Percentiles rank a stretch among this genome's conserved stretches.
phyloP scores from a whole-genome alignment of 2,888 invertebrate species.

The Caenorhabditis sp. region DNA sequence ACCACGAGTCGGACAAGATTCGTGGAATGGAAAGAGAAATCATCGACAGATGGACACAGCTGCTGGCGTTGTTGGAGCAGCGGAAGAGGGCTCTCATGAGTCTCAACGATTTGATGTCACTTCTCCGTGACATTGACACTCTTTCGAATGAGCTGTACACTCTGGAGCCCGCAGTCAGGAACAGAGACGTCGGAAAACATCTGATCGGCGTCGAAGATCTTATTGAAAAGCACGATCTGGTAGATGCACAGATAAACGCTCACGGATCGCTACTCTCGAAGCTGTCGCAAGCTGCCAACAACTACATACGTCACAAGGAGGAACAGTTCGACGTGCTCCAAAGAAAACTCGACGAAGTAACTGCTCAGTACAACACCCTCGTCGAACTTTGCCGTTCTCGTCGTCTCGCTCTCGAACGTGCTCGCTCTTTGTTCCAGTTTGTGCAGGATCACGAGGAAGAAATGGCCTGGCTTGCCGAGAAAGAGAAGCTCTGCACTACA shows the following conservation, averaged over 20 bases:
- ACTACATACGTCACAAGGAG: conserved; percentile 75
- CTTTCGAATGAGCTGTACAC: conserved; percentile 88
- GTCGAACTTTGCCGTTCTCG: conserved; percentile 86
- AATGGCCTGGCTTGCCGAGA: conserved; percentile 95
- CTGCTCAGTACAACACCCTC: conserved; percentile 86
- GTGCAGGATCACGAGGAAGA: conserved; percentile 95
- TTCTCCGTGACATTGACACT: conserved; percentile 92
- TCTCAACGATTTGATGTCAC: conserved; percentile 89
- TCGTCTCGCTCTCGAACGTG: conserved; percentile 89
- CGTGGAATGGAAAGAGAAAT: conserved; percentile 79
- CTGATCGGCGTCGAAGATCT: conserved; percentile 94
- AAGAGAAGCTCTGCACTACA: conserved; percentile 90
- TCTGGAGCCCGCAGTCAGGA: conserved; percentile 82
- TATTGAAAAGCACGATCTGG: conserved; percentile 92
- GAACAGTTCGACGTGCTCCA: conserved; percentile 84
- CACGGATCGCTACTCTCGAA: conserved; percentile 74
- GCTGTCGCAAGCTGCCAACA: conserved; percentile 66
- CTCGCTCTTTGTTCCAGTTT: conserved; percentile 93
- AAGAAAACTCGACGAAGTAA: conserved; percentile 86
- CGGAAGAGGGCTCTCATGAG: conserved; percentile 83
- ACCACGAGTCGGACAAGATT: conserved; percentile 90
- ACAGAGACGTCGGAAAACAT: conserved; percentile 90
- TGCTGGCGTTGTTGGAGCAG: conserved; percentile 89
- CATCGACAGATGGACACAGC: conserved; percentile 86
- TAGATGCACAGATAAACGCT: conserved; percentile 85